Evolutionary conservation across 35 echinoderm and acorn worm genomes (phyloP).

Genomic region (Patiria miniata): DNA sequence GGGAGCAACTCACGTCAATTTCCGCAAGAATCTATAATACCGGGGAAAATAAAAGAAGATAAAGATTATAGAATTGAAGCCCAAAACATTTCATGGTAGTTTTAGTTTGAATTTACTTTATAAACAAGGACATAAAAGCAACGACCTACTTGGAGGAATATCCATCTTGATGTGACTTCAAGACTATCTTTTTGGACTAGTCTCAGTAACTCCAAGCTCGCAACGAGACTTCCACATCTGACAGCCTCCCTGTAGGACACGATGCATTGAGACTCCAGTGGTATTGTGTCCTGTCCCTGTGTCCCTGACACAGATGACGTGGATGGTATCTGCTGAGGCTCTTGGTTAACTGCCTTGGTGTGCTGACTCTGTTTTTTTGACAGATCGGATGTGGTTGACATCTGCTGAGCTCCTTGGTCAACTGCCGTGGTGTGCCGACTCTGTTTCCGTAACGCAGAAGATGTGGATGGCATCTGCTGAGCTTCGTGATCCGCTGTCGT

Average conservation of each 20-base stretch:
- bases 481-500: no score
- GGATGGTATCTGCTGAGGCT: no score
- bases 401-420: not conserved
- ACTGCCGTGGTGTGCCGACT: no score
- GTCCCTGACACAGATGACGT: no score
- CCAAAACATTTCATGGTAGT: not conserved
- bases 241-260: not conserved
- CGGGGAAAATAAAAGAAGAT: not conserved
- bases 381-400: not conserved
- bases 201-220: not conserved
- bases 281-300: no score
- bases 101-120: not conserved
- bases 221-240: constrained; percentile 4
- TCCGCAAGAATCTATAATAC: not conserved
- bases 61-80: not conserved
- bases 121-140: not conserved
- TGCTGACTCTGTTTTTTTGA: no score
- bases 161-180: not conserved
- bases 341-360: no score
- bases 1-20: not conserved
- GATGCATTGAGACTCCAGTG: not conserved
- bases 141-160: not conserved
- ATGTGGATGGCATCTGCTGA: no score
- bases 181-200: not conserved
- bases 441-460: no score